Conservation (phyloP, 2,797 vertebrate species). For the Gambelia wislizenii region DNA sequence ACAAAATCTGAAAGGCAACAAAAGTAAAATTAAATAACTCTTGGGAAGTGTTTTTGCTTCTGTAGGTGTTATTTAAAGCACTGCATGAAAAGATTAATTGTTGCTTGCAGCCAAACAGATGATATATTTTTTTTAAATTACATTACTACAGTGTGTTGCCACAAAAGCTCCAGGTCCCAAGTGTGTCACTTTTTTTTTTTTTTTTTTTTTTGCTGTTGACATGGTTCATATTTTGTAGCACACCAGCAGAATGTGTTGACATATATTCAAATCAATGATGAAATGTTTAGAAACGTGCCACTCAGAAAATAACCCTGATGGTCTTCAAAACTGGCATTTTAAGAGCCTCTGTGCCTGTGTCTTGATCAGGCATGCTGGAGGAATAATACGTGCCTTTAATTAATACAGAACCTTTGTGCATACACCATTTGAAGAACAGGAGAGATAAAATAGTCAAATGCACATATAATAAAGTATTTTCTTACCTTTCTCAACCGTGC, state of each 20-base stretch:
- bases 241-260: conserved; percentile 84
- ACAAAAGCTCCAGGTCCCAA: conserved; percentile 81
- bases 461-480: neutral
- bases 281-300: conserved; percentile 86
- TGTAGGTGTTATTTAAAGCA: conserved; percentile 74
- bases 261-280: conserved; percentile 83
- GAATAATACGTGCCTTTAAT: conserved; percentile 65
- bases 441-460: conserved; percentile 39
- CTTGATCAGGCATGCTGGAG: conserved; percentile 61
- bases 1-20: conserved; percentile 44
- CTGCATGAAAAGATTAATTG: conserved; percentile 79
- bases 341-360: conserved; percentile 66
- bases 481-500: neutral
- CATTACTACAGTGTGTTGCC: conserved; percentile 80
- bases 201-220: conserved; percentile 83
- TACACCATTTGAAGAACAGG: conserved; percentile 46
- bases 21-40: conserved; percentile 68
- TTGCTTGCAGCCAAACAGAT: conserved; percentile 81
- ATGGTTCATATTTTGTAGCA: conserved; percentile 83
- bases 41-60: conserved; percentile 52
- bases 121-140: conserved; percentile 80
- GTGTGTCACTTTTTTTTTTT: conserved; percentile 81
- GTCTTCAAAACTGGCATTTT: conserved; percentile 77
- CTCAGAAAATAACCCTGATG: conserved; percentile 85
- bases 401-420: conserved; percentile 36